phyloP scores from a whole-genome alignment of 1,140 invertebrate species.

The Centruroides vittatus region DNA sequence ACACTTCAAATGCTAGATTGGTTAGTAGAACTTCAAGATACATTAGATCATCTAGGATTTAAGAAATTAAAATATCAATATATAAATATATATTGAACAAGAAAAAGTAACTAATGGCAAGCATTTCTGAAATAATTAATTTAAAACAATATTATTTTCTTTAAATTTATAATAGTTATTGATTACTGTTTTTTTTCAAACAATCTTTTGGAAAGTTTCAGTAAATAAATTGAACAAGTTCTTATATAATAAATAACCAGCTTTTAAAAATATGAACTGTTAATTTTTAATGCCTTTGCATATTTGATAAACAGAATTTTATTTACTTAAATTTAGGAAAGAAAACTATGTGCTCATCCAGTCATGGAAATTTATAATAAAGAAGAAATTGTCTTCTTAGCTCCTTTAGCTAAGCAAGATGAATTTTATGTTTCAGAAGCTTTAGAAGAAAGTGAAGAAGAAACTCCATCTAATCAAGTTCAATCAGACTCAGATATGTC shows the following conservation, averaged over 20 bases:
- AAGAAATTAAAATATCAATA: too few species aligned
- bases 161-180: too few species aligned
- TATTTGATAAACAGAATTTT: background rate
- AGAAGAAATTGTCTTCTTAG: slow-evolving; percentile 28
- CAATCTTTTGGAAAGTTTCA: too few species aligned
- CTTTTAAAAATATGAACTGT: background rate
- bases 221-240: too few species aligned
- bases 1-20: too few species aligned
- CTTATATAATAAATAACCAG: background rate
- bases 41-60: too few species aligned
- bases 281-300: background rate
- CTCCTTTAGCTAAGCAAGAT: slow-evolving; percentile 31
- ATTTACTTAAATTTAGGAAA: slow-evolving; percentile 24
- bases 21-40: too few species aligned
- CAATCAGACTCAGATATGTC: background rate
- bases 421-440: slow-evolving; percentile 34
- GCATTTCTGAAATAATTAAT: too few species aligned
- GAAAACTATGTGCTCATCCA: slow-evolving; percentile 33
- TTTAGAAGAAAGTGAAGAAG: slow-evolving; percentile 18
- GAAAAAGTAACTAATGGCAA: too few species aligned
- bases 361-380: slow-evolving; percentile 33
- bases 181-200: too few species aligned
- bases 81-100: too few species aligned
- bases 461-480: slow-evolving; percentile 3
- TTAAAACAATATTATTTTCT: too few species aligned